Percentiles rank a stretch among this genome's conserved stretches.
These are phyloP conservation scores for Herpailurus yagouaroundi DNA, from an alignment of 2,113 vertebrate species.

Conservation along the genomic window DNA sequence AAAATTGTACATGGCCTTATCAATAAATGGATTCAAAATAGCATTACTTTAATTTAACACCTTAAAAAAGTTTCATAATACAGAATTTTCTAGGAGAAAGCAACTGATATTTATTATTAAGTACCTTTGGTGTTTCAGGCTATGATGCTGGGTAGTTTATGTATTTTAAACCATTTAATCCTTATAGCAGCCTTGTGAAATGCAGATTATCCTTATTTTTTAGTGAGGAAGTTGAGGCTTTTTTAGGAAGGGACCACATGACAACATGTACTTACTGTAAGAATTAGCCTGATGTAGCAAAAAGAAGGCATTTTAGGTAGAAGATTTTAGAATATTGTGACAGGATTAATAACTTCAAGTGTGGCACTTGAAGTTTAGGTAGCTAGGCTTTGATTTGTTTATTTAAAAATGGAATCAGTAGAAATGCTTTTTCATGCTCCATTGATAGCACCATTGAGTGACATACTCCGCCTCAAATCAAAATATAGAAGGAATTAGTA, in stretches of 20 bases:
- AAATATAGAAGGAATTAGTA: constrained; percentile 28
- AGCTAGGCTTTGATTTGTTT: constrained; percentile 7
- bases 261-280: not conserved
- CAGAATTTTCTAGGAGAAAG: constrained; percentile 6
- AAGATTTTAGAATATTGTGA: constrained; percentile 25
- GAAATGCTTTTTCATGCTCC: not conserved
- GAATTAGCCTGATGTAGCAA: not conserved
- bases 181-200: not conserved
- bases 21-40: constrained; percentile 30
- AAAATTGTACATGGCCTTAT: not conserved
- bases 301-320: constrained; percentile 38
- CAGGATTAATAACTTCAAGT: constrained; percentile 27
- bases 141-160: not conserved
- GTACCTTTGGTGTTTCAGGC: not conserved
- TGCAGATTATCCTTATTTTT: constrained; percentile 8
- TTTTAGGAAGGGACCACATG: not conserved
- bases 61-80: constrained; percentile 6
- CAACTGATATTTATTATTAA: constrained; percentile 1
- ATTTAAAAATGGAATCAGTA: not conserved
- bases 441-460: not conserved
- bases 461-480: not conserved
- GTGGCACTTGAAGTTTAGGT: constrained; percentile 35
- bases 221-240: not conserved
- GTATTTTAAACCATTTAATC: constrained; percentile 20
- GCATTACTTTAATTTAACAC: not conserved